phyloP scores from a whole-genome alignment of 2,888 invertebrate species.

The Salpingus planirostris region DNA sequence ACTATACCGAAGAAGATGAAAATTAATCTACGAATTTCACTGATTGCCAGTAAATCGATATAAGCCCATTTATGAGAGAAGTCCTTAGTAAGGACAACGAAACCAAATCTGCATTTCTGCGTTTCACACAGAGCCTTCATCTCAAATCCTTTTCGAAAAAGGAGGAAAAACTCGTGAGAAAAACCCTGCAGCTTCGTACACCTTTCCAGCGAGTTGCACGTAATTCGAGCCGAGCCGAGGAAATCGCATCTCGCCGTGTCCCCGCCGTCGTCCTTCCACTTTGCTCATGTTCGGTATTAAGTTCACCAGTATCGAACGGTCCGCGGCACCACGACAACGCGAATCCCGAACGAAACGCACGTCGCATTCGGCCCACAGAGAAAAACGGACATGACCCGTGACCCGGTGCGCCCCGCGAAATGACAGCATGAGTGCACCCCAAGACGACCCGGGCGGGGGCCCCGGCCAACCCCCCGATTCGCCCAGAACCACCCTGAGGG shows the following conservation, averaged over 20 bases:
- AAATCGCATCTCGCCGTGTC: constrained; percentile 22
- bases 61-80: no score
- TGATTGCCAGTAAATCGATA: no score
- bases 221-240: constrained; percentile 20
- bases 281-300: constrained; percentile 13
- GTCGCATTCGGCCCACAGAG: background rate
- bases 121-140: no score
- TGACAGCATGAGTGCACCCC: constrained; percentile 26
- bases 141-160: no score
- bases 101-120: no score
- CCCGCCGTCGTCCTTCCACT: constrained; percentile 20
- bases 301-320: constrained; percentile 36
- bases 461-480: constrained; percentile 29
- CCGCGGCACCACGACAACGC: constrained; percentile 25
- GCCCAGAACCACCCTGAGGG: constrained; percentile 47
- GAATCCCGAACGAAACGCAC: constrained; percentile 6
- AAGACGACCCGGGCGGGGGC: constrained; percentile 23
- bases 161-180: no score
- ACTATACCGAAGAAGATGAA: no score
- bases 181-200: no score
- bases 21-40: no score
- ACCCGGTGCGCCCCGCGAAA: constrained; percentile 16
- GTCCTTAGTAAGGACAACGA: no score
- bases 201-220: no score
- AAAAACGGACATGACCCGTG: constrained; percentile 11